These are phyloP conservation scores for Ips typographus DNA, from an alignment of 1,140 invertebrate genomes.

Conservation along the genomic window DNA sequence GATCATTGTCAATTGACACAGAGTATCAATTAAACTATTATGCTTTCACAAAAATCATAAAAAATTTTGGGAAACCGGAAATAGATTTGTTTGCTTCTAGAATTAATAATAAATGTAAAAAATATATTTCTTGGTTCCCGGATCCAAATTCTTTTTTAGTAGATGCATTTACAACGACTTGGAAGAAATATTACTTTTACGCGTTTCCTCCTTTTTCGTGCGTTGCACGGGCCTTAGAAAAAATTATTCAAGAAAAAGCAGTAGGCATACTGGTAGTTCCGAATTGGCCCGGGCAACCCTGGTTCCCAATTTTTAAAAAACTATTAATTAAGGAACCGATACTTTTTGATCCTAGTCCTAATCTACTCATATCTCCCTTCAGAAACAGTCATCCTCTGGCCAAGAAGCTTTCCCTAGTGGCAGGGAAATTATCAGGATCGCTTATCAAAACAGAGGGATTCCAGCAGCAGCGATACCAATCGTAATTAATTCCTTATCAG, in stretches of 20 bases:
- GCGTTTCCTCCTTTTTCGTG: conserved; percentile 45
- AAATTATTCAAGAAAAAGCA: no score
- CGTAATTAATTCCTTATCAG: background rate
- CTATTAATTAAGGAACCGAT: no score
- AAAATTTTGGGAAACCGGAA: conserved; percentile 18
- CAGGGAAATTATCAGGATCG: no score
- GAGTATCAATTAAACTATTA: conserved; percentile 2
- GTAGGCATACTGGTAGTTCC: no score
- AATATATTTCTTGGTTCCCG: no score
- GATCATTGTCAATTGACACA: no score
- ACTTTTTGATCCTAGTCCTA: no score
- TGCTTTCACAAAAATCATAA: conserved; percentile 9
- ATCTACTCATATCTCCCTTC: background rate
- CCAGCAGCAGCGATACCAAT: background rate
- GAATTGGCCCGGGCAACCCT: no score
- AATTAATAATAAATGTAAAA: no score
- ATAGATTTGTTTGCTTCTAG: conserved; percentile 12
- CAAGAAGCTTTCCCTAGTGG: background rate
- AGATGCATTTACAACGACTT: no score
- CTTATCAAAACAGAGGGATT: background rate
- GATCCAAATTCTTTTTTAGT: no score
- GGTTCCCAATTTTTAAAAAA: no score
- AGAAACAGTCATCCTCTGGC: conserved; percentile 33
- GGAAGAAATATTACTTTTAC: conserved; percentile 37
- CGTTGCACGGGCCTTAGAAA: conserved; percentile 27